These are phyloP conservation scores for Archegozetes longisetosus DNA, from an alignment of 1,140 invertebrate genomes.

Conservation along the genomic window DNA sequence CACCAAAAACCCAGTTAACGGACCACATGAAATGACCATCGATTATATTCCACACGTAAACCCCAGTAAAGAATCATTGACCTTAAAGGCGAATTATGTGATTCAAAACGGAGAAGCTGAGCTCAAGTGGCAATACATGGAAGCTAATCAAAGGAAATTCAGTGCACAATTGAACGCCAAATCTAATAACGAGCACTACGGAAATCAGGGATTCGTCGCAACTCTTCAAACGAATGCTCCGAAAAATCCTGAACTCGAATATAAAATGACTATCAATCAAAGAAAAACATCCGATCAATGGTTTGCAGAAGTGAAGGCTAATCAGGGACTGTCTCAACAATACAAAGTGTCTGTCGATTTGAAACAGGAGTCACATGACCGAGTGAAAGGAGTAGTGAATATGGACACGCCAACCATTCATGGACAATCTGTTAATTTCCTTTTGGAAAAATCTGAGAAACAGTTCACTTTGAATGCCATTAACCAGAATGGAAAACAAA, in stretches of 20 bases:
- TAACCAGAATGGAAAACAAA: constrained; percentile 5
- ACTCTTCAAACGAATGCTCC: not conserved
- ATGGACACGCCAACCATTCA: not conserved
- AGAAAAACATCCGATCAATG: not conserved
- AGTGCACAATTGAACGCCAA: not conserved
- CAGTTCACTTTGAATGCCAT: not conserved
- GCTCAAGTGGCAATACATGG: not conserved
- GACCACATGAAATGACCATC: not conserved
- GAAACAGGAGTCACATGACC: not conserved
- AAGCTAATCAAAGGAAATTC: not conserved
- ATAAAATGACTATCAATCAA: not conserved
- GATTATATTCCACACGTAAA: not conserved
- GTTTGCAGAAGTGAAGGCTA: not conserved
- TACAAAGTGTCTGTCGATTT: not conserved
- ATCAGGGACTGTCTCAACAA: not conserved
- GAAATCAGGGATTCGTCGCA: not conserved
- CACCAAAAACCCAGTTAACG: not conserved
- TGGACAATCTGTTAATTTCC: not conserved
- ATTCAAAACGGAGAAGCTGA: not conserved
- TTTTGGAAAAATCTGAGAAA: not conserved
- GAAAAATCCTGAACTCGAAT: not conserved
- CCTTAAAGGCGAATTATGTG: not conserved
- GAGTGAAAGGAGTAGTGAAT: not conserved
- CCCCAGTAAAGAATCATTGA: not conserved
- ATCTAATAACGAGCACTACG: too few species aligned